Evolutionary conservation across 2,113 vertebrate species (phyloP), one percentile per base, ranked within the genome.

Genomic region (Zonotrichia leucophrys): DNA sequence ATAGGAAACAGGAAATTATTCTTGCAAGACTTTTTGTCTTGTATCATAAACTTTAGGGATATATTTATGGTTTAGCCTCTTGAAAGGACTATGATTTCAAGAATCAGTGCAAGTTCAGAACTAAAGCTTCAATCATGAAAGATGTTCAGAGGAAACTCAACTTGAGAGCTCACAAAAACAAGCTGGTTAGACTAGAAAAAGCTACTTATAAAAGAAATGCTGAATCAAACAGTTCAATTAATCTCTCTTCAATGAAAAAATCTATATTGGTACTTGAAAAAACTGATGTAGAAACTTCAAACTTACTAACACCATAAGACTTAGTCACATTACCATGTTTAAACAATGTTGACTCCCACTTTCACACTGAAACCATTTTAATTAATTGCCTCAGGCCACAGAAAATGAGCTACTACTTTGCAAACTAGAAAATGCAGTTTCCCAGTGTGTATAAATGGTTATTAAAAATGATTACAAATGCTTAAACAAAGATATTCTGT

Each of bases 271-370:
- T 56, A 24, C 52, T 81, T 75, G 35, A 82, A 62, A 82, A 7
- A 47, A 15, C 41, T 10, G 9, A 72, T 30, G 52, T 28, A 77
- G 44, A 75, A 89, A 92, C 28, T 70, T 72, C 35, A 67, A 28
- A 72, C 12, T 64, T 67, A 39, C 30, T 59, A 94, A 75, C 77
- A 78, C 49, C 5, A 0, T 35, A 47, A 35, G 47, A 68, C 66
- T 87, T 84, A 91, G 77, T 92, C 80, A 77, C 27, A 25, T 37
- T 35, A 24, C 22, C 58, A 15, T 3, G 15, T 44, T 90, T 72
- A 76, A 88, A 94, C 37, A 87, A 68, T 59, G 78, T 75, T 93
- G 86, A 85, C 76, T 73, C n/a, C 77, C 84, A 53, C 73, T 91
- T 60, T 81, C 46, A 41, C 63, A 83, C 20, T 88, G 53, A 55